phyloP scores from a whole-genome alignment of 2,797 vertebrate genomes.

The Rallus crepitans region DNA sequence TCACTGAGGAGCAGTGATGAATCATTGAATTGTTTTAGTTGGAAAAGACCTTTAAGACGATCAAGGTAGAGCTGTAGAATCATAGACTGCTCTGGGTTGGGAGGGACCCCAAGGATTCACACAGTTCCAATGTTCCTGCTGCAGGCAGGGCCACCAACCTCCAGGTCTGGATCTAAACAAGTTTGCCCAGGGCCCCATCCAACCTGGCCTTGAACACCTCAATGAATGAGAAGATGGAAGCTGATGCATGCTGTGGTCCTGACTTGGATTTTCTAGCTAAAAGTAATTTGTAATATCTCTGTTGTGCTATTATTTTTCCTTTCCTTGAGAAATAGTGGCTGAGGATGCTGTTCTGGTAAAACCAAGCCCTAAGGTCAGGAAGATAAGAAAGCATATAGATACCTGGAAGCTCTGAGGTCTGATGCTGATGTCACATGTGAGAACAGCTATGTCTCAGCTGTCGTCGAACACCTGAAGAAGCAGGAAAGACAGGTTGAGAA shows the following conservation, averaged over 20 bases:
- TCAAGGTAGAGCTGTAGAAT: neutral
- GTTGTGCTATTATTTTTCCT: neutral
- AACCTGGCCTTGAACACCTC: no score
- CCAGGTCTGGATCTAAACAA: no score
- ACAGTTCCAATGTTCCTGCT: no score
- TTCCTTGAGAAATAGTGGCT: neutral
- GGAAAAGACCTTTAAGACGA: no score
- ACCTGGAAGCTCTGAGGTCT: neutral
- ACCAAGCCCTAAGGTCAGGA: neutral
- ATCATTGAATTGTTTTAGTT: no score
- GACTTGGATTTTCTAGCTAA: neutral
- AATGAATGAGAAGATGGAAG: neutral
- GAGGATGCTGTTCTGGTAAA: neutral
- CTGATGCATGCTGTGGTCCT: accelerated
- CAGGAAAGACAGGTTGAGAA: neutral
- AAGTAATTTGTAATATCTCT: neutral
- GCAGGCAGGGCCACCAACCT: no score
- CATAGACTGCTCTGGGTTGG: no score
- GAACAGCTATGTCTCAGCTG: neutral
- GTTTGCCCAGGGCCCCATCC: no score
- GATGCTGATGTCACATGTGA: neutral
- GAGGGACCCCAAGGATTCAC: no score
- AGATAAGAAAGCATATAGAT: neutral
- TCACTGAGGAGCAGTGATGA: neutral
- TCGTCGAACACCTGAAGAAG: neutral